Evolutionary conservation across 2,797 vertebrate genomes (phyloP), one percentile per base, ranked within the genome.

Genomic region (Sarcoramphus papa): DNA sequence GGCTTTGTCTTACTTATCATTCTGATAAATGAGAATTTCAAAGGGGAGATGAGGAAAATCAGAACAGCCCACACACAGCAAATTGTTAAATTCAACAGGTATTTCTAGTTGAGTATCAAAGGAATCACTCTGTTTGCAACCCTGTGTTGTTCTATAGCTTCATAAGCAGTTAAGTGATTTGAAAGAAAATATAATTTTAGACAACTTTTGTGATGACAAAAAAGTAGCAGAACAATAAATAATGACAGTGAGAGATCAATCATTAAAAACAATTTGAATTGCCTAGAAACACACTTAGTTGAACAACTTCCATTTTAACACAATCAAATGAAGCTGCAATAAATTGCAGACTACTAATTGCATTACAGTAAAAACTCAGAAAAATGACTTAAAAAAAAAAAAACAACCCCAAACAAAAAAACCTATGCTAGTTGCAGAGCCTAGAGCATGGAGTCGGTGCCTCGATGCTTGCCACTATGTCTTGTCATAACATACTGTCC

Each of bases 11-110:
- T 65, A 19, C 47, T 92, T 65, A 54, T 47, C 22, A 20, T 77
- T 95, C 24, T 89, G 48, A 76, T 82, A 79, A 79, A 73, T 51
- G 18, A 91, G n/a, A 84, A 87, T 73, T 92, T 89, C 51, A 74
- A 77, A 90, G 15, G 16, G 27, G 18, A 91, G 28, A 72, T 30
- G 30, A 92, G 17, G 79, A 91, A 90, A 93, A 88, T 56, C 53
- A 74, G 47, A 90, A 50, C 13, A 87, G 51, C 6, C 70, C 28
- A 4, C 54, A 53, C 7, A 35, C 4, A 1, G 48, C 5, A 85
- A 93, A 80, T n/a, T 45, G 25, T 68, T 64, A 62, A 54, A 92
- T 89, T 79, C 33, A 60, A 57, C 40, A 84, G 27, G 16, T 57
- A 73, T 79, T 87, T 93, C 60, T 48, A 92, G 50, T 1, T 43